Conservation (phyloP, 92 coral and sea anemone species). For the Umimayanthus chanpuru region DNA sequence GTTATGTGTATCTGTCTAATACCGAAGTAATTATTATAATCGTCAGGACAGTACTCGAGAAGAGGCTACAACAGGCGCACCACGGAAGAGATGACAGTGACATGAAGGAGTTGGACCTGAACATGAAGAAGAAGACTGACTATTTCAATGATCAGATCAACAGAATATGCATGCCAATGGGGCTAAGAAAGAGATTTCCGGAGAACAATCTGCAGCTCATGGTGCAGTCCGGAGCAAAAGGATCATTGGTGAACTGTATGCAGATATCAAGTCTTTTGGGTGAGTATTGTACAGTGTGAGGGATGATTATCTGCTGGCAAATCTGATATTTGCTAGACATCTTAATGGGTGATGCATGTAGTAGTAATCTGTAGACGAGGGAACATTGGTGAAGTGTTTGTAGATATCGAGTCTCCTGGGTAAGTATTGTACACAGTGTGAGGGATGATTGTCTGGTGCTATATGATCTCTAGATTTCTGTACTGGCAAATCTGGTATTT, state of each 20-base stretch:
- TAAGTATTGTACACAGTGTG: conserved; percentile 22
- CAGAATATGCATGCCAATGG: conserved; percentile 88
- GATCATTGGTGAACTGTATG: conserved; percentile 94
- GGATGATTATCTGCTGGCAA: no score
- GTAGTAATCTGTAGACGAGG: conserved; percentile 84
- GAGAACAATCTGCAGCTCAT: conserved; percentile 94
- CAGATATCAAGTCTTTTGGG: conserved; percentile 95
- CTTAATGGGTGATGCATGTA: no score
- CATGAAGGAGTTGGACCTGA: conserved; percentile 92
- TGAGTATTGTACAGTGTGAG: conserved; percentile 18
- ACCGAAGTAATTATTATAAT: not conserved
- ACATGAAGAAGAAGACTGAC: conserved; percentile 92
- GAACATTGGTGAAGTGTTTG: conserved; percentile 91
- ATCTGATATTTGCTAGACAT: no score
- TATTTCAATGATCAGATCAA: conserved; percentile 87
- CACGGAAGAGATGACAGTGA: conserved; percentile 85
- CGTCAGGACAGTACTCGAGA: conserved; percentile 59
- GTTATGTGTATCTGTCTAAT: no score
- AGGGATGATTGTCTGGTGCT: no score
- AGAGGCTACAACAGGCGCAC: conserved; percentile 78
- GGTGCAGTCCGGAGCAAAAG: conserved; percentile 99
- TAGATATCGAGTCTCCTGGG: conserved; percentile 94
- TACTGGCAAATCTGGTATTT: no score
- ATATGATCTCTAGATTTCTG: no score
- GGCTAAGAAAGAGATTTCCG: conserved; percentile 84